Conservation (phyloP, 2,797 vertebrate species). For the Melanotaenia boesemani region DNA sequence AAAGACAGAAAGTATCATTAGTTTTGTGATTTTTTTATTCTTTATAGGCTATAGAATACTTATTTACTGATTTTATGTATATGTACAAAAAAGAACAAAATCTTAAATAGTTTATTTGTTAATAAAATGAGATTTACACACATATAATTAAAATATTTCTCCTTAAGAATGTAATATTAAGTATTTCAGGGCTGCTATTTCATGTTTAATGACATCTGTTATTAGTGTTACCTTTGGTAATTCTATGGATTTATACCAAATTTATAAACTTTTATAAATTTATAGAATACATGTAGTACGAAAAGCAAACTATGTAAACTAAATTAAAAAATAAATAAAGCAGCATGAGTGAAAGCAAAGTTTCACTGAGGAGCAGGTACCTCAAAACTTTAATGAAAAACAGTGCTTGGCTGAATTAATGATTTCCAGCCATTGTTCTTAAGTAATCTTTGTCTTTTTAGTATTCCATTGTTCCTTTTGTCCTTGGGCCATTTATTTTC, state of each 20-base stretch:
- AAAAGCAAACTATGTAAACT: not conserved
- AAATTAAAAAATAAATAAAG: not conserved
- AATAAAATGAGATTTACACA: not conserved
- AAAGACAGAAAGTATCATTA: too few species aligned
- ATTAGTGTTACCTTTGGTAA: too few species aligned
- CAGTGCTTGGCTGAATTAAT: not conserved
- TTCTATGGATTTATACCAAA: not conserved
- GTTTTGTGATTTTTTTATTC: not conserved
- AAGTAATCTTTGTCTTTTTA: not conserved
- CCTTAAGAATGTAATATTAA: not conserved
- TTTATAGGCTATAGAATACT: not conserved
- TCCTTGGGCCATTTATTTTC: slow-evolving; percentile 3
- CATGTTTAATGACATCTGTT: not conserved
- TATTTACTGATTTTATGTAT: too few species aligned
- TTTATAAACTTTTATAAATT: not conserved
- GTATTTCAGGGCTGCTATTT: not conserved
- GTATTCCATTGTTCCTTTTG: not conserved
- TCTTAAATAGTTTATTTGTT: not conserved
- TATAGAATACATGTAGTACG: not conserved
- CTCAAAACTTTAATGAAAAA: not conserved
- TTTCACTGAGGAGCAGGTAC: not conserved
- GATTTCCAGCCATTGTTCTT: not conserved
- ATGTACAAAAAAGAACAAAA: too few species aligned
- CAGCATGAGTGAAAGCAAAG: not conserved
- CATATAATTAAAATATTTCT: not conserved